Percentiles rank a stretch among this genome's conserved stretches.
These are phyloP conservation scores for Thymallus thymallus DNA, from an alignment of 2,113 vertebrate genomes.

Conservation along the genomic window DNA sequence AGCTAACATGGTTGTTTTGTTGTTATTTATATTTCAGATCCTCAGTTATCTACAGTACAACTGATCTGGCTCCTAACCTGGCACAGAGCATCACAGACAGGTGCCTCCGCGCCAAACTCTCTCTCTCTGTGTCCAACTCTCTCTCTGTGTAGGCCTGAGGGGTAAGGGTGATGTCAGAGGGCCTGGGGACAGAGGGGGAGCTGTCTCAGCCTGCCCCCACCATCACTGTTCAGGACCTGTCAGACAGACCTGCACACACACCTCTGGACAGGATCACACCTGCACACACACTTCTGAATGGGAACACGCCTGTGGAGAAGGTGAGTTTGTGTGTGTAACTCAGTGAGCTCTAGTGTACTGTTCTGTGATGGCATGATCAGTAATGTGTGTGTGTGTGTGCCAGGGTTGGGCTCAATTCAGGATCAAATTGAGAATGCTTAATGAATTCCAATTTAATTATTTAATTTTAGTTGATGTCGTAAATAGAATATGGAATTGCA, in stretches of 20 bases:
- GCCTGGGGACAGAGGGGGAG: conserved; percentile 45
- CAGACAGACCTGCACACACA: conserved; percentile 11
- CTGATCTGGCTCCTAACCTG: too few relatives aligned
- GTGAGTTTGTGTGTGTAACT: not conserved
- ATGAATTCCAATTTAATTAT: too few relatives aligned
- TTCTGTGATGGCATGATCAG: too few relatives aligned
- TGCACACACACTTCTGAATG: conserved; percentile 4
- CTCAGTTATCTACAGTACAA: too few relatives aligned
- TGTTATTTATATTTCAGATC: not conserved
- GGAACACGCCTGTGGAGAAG: not conserved
- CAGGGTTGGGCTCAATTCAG: too few relatives aligned
- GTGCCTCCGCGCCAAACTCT: too few relatives aligned
- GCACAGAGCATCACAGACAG: too few relatives aligned
- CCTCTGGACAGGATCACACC: too few relatives aligned
- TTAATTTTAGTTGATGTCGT: too few relatives aligned
- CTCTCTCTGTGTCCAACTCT: not conserved
- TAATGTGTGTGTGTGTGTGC: too few relatives aligned
- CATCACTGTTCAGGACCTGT: conserved; percentile 26
- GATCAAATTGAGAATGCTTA: too few relatives aligned
- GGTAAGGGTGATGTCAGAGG: conserved; percentile 57
- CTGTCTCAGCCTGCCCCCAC: conserved; percentile 41
- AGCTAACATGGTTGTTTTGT: not conserved
- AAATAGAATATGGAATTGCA: too few relatives aligned
- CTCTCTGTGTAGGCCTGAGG: not conserved
- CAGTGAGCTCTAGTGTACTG: not conserved